These are phyloP conservation scores for Dromas ardeola DNA, from an alignment of 2,113 vertebrate species.

Conservation along the genomic window DNA sequence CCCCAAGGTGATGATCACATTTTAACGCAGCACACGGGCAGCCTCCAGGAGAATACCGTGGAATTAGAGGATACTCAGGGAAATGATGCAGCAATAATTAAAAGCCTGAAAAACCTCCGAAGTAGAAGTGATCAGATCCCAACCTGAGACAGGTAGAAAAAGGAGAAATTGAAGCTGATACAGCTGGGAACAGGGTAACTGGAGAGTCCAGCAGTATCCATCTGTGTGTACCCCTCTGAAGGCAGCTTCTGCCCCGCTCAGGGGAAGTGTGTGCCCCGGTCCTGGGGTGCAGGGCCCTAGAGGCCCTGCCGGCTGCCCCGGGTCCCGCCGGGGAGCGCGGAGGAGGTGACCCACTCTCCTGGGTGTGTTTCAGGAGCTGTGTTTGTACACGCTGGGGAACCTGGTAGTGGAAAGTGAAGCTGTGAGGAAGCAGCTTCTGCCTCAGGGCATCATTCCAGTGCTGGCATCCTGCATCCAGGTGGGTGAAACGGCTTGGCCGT, in stretches of 20 bases:
- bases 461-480: conserved; percentile 89
- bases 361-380: conserved; percentile 84
- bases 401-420: conserved; percentile 85
- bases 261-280: background rate
- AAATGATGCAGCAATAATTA: background rate
- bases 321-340: fast-evolving
- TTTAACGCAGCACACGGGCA: background rate
- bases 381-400: conserved; percentile 93
- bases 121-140: background rate
- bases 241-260: background rate
- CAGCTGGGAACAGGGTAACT: background rate
- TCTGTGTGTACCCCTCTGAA: background rate
- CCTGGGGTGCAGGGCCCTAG: background rate
- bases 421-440: conserved; percentile 87
- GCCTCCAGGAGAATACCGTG: background rate
- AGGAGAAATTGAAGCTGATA: background rate
- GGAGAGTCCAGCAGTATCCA: background rate
- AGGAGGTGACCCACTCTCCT: background rate
- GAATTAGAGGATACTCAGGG: background rate
- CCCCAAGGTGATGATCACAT: background rate
- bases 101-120: background rate
- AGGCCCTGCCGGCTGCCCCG: background rate
- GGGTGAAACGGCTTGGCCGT: background rate
- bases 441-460: conserved; percentile 89
- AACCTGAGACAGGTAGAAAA: background rate